Base-by-base conservation (phyloP, 2,113 vertebrate species). In the Psittacus erithacus region DNA sequence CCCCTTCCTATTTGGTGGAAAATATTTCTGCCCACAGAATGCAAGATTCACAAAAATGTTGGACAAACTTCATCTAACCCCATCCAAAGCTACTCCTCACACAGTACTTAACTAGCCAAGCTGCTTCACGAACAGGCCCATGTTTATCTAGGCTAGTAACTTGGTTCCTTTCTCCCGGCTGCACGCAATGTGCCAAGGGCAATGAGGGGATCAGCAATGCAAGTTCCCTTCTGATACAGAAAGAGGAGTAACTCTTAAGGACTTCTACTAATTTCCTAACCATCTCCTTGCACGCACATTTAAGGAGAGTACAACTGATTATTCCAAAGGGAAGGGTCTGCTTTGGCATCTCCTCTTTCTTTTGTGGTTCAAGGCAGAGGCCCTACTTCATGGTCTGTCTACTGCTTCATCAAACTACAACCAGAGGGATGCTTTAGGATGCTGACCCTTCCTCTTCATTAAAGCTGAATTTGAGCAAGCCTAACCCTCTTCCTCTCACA, bases 1-100 rank as follows among this genome's bases (percentile, higher is more conserved):
- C 7, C 55, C 69, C 24, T 93, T 71, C 68, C 53, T 73, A 63
- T 94, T 95, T 1, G 2, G 78, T 89, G 88, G 94, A 97, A 97
- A 96, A 65, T 94, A 87, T 96, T 97, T 93, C 92, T 94, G 90
- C 88, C 88, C 95, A 76, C 91, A 95, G 94, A 96, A 96, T 5
- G 55, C 63, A 78, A 62, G 91, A 94, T 82, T 95, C 82, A 86
- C 92, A 94, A 88, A 91, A 97, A 91, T 65, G 89, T 63, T 94
- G 95, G 92, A 73, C 93, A 75, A 82, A 62, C 77, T 95, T 86
- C 81, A 44, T 9, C 31, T 71, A 80, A 60, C 67, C 70, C 85
- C 23, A 10, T 86, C 91, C 81, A 94, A 85, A 87, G 85, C 69
- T 88, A 47, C 67, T 91, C 84, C 89, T 82, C 69, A 55, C 9